These are phyloP conservation scores for Pyxicephalus adspersus DNA, from an alignment of 2,113 vertebrate genomes.

Conservation along the genomic window DNA sequence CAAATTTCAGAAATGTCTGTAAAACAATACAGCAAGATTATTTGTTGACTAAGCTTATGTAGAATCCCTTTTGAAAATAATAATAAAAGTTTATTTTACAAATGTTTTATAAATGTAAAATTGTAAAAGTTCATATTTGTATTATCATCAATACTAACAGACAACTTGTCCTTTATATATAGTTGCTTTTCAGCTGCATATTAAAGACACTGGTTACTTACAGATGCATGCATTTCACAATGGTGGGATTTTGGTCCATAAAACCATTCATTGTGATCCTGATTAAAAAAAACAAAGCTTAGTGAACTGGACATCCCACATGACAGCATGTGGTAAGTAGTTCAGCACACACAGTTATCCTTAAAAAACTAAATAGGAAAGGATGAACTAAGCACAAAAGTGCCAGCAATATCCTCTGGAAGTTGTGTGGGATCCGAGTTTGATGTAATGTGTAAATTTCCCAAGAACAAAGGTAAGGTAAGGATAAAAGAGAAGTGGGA, in stretches of 20 bases:
- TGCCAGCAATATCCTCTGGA: conserved; percentile 48
- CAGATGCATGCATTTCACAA: conserved; percentile 42
- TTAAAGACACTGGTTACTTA: conserved; percentile 31
- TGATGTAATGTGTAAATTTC: conserved; percentile 53
- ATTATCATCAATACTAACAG: too few species aligned
- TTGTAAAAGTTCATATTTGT: too few species aligned
- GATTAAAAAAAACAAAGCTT: conserved; percentile 57
- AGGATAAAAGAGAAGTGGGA: conserved; percentile 34
- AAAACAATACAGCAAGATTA: too few species aligned
- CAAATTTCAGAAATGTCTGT: too few species aligned
- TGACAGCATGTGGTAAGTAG: conserved; percentile 55
- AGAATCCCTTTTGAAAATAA: too few species aligned
- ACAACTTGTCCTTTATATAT: too few species aligned
- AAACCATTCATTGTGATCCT: conserved; percentile 50
- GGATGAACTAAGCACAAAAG: conserved; percentile 47
- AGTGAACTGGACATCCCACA: conserved; percentile 47
- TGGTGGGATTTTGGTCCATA: conserved; percentile 46
- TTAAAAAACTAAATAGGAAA: conserved; percentile 50
- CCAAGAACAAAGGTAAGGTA: conserved; percentile 51
- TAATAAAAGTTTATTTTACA: too few species aligned
- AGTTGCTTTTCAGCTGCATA: conserved; percentile 25
- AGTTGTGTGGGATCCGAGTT: conserved; percentile 48
- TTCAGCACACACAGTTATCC: conserved; percentile 55
- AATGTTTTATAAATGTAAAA: too few species aligned
- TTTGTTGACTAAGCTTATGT: too few species aligned